Base-by-base conservation (phyloP, 2,113 vertebrate genomes). In the Brachionichthys hirsutus region DNA sequence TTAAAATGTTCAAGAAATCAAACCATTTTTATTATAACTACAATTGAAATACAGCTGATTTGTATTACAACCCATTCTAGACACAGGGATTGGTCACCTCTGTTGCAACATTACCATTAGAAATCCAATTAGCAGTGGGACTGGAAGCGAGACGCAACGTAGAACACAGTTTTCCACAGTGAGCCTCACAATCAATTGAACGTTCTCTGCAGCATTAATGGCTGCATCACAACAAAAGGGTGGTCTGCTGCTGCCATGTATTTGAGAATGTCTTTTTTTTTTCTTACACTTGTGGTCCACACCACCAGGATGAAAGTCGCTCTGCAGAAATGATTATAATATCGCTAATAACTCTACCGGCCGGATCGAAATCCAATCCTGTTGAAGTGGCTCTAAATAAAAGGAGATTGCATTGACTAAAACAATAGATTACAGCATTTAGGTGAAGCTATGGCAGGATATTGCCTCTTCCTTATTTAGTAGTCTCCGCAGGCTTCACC, bases 151-250 rank as follows among this genome's bases (percentile, higher is more conserved):
- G 63, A 58, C 66, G n/a, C 73, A 75, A 75, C 75, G 65, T 81
- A 78, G 68, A 34, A 43, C 72, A 49, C 56, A 19, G 54, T 45
- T 56, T 59, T 64, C 56, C 71, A 56, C 58, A 41, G 55, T 3
- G 62, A 63, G 41, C 60, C 70, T 63, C 61, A 17, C 70, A 54
- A 80, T 84, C 82, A 75, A 77, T 88, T 81, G 46, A 74, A 71
- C 71, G 79, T 86, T 86, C 76, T 82, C 72, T 74, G 79, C 48
- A 48, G 60, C 68, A 49, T 62, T 66, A 64, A 35, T 53, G 64
- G 60, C 66, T 44, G 60, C 70, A 75, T 75, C 77, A 82, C 55
- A 81, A 71, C 76, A 79, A 51, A 68, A 19, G 13, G 16, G 35
- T 14, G 12, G 42, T n/a, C n/a, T n/a, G 20, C 41, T 19, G 22